A percentile compares a stretch with the other conserved stretches of the same genome.
Evolutionary conservation across 2,797 vertebrate species (phyloP).

Genomic region (Iguana delicatissima): DNA sequence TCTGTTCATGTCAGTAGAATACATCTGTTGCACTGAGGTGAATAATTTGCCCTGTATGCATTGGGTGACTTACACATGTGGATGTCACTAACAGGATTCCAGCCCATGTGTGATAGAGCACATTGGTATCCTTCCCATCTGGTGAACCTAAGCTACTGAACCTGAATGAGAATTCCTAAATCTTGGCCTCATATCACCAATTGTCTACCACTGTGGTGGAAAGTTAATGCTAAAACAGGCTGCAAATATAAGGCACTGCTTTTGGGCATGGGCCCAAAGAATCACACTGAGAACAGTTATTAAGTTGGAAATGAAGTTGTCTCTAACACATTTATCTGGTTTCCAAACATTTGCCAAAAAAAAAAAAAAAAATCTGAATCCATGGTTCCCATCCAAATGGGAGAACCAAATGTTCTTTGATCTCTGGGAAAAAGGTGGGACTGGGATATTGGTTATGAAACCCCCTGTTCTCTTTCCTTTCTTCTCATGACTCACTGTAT

Average conservation of each 20-base stretch:
- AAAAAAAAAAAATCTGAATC: conserved; percentile 33
- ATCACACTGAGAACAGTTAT: conserved; percentile 12
- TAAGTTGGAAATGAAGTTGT: neutral
- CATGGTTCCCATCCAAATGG: conserved; percentile 30
- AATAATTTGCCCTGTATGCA: too few species aligned
- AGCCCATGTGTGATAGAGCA: conserved; percentile 10
- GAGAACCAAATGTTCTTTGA: conserved; percentile 44
- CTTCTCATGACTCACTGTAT: conserved; percentile 39
- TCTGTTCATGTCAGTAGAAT: too few species aligned
- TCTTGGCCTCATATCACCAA: conserved; percentile 11
- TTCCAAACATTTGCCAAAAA: conserved; percentile 34
- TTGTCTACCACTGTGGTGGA: conserved; percentile 4
- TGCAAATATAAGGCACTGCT: neutral
- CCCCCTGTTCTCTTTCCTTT: neutral
- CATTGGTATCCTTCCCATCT: neutral
- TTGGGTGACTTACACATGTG: too few species aligned
- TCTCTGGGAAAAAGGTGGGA: conserved; percentile 23
- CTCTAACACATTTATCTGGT: conserved; percentile 35
- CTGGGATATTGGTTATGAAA: conserved; percentile 34
- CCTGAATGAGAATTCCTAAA: conserved; percentile 16
- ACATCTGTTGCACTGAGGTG: too few species aligned
- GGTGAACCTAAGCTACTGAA: conserved; percentile 1
- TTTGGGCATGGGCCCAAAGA: conserved; percentile 25
- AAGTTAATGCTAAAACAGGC: conserved; percentile 49
- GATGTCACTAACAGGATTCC: too few species aligned